A percentile compares a stretch with the other conserved stretches of the same genome.
These are phyloP conservation scores for Cardiocondyla obscurior DNA, from an alignment of 1,140 invertebrate genomes.

Conservation along the genomic window DNA sequence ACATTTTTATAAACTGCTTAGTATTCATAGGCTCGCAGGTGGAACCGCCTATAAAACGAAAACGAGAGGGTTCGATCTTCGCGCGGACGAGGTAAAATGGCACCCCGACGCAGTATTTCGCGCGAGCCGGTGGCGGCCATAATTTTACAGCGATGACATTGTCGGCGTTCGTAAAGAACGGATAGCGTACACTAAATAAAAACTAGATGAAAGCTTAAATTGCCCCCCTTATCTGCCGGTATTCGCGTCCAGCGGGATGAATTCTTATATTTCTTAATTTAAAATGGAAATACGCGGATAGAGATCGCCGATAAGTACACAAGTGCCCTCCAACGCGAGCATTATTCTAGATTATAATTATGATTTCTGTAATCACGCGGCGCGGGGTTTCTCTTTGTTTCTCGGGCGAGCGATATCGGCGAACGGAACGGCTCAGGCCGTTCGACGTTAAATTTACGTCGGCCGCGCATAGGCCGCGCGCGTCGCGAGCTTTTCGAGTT, in stretches of 20 bases:
- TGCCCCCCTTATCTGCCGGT: neutral
- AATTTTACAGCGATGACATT: conserved; percentile 76
- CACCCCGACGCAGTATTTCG: conserved; percentile 32
- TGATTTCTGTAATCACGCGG: neutral
- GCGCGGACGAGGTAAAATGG: conserved; percentile 49
- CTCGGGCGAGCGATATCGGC: neutral
- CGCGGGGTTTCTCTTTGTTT: conserved; percentile 12
- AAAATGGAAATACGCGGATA: neutral
- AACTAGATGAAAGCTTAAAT: conserved; percentile 36
- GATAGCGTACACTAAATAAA: conserved; percentile 18
- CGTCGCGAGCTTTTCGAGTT: conserved; percentile 70
- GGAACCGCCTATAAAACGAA: conserved; percentile 69
- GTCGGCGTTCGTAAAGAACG: conserved; percentile 59
- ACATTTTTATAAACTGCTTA: conserved; percentile 84
- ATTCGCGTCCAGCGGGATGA: neutral
- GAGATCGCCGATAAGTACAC: neutral
- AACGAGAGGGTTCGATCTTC: conserved; percentile 73
- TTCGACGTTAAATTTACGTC: conserved; percentile 82
- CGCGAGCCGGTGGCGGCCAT: conserved; percentile 64
- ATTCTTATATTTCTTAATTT: conserved; percentile 15
- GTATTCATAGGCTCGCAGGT: conserved; percentile 81
- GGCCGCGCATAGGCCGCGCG: conserved; percentile 73
- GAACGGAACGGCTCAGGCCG: conserved; percentile 66
- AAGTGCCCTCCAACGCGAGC: neutral
- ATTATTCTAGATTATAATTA: neutral